Base-by-base conservation (phyloP, 2,113 vertebrate species). In the Xyrauchen texanus region DNA sequence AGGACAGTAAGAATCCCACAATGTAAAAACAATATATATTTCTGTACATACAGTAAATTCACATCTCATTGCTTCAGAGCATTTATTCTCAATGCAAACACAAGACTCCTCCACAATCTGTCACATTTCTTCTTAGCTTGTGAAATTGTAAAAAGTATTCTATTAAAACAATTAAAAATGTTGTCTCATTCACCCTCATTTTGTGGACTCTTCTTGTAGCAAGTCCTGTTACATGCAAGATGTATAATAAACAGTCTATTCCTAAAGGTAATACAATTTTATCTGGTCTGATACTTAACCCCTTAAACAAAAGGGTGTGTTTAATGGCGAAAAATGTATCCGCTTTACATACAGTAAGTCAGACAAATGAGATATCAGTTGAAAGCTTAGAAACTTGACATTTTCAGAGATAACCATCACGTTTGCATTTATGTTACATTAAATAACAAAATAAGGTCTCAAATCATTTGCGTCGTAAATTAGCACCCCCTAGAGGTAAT, bases 141-240 rank as follows among this genome's bases (percentile, higher is more conserved):
- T 92, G 91, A 91, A 91, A 90, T 92, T 92, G 89, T 93, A 91
- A 91, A 91, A 86, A 90, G 88, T 91, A 92, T 91, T 92, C 89
- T 84, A 91, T 91, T 90, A 83, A 57, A 85, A 91, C 82, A 80
- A 83, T 81, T 89, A 91, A 92, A 91, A 87, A 86, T 76, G 88
- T 89, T 80, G 89, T 90, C 86, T 88, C 87, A 88, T 84, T 81
- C 69, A 75, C 66, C 45, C 21, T 34, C 42, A n/a, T 53, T 82
- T 15, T 69, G 85, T 77, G 63, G 16, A 66, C 76, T 78, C 60
- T 85, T 86, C 69, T 44, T 75, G 3, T 12, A 47, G 42, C 2
- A 5, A 16, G 21, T 45, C 2, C 15, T 45, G 34, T 60, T 2
- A 46, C 15, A 7, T 47, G 15, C 21, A 21, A 10, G 47, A 4